A percentile compares a stretch with the other conserved stretches of the same genome.
Evolutionary conservation across 1,140 invertebrate genomes (phyloP).

Genomic region (Bombyx mori): ASM3026992v2 NC_085114.1:13479001-13479500

Average conservation of each 20-base stretch:
- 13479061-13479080: background rate
- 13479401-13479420: slow-evolving; percentile 85
- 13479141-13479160: slow-evolving; percentile 10
- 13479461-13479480: background rate
- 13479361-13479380: slow-evolving; percentile 85
- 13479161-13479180: slow-evolving; percentile 8
- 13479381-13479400: slow-evolving; percentile 86
- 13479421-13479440: slow-evolving; percentile 77
- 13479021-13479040: too few species aligned
- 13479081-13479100: background rate
- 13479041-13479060: too few species aligned
- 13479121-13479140: slow-evolving; percentile 20
- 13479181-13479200: slow-evolving; percentile 30
- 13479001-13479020: too few species aligned
- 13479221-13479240: slow-evolving; percentile 27
- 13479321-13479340: slow-evolving; percentile 22
- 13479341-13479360: slow-evolving; percentile 64
- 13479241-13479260: slow-evolving; percentile 13
- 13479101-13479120: slow-evolving; percentile 41
- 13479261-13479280: slow-evolving; percentile 11
- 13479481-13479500: too few species aligned
- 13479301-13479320: slow-evolving; percentile 5
- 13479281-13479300: slow-evolving; percentile 1
- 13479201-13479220: slow-evolving; percentile 29
- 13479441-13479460: slow-evolving; percentile 79